Percentiles rank a stretch among this genome's conserved stretches.
Evolutionary conservation across 2,888 invertebrate species (phyloP).

Genomic region (Meta bourneti): DNA sequence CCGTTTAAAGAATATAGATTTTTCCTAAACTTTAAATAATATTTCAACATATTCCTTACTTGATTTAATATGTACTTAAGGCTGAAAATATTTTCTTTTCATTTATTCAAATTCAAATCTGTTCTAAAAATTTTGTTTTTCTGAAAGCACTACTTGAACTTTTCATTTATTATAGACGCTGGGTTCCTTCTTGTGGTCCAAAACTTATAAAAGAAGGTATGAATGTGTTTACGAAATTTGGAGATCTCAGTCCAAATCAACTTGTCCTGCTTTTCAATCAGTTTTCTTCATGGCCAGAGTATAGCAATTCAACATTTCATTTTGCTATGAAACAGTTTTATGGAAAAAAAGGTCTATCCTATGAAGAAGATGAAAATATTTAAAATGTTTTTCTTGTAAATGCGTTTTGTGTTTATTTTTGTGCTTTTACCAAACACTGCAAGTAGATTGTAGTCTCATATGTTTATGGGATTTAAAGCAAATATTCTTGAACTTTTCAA

Average conservation of each 20-base stretch:
- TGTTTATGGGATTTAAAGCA: too few relatives aligned
- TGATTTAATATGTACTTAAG: too few relatives aligned
- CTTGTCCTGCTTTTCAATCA: constrained; percentile 85
- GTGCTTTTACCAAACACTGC: too few relatives aligned
- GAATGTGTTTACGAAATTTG: constrained; percentile 87
- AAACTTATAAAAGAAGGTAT: constrained; percentile 85
- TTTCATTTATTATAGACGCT: constrained; percentile 79
- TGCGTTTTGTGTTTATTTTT: too few relatives aligned
- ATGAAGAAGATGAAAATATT: constrained; percentile 18
- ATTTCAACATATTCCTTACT: background rate
- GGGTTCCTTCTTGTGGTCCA: constrained; percentile 88
- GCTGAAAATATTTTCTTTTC: too few relatives aligned
- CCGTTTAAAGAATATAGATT: too few relatives aligned
- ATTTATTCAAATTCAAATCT: too few relatives aligned
- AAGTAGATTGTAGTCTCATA: too few relatives aligned
- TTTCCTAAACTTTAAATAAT: background rate
- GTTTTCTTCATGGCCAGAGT: constrained; percentile 86
- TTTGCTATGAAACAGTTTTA: constrained; percentile 11
- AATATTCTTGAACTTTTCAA: too few relatives aligned
- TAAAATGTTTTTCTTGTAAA: background rate
- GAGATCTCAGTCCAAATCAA: constrained; percentile 85
- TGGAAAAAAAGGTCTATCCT: background rate
- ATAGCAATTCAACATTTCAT: constrained; percentile 84
- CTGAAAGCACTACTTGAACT: background rate
- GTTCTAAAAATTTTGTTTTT: too few relatives aligned